Evolutionary conservation across 2,797 vertebrate species (phyloP), one percentile per base, ranked within the genome.

Genomic region (Peromyscus aztecus): DNA sequence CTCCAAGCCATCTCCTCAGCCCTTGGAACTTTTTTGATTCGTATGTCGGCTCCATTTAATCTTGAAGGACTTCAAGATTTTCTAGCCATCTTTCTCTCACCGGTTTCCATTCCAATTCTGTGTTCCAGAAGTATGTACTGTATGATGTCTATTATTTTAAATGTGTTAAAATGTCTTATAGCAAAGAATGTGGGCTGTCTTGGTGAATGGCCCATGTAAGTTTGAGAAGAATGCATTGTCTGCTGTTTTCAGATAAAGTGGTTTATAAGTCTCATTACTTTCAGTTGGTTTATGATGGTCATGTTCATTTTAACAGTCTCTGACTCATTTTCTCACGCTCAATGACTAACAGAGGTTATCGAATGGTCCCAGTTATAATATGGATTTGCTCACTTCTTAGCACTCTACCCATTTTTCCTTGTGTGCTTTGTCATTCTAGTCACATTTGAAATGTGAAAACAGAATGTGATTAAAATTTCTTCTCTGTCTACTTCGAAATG

Each of bases 361-460:
- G 13, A 59, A 81, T 37, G 75, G 49, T 37, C 52, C 12, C 43
- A 82, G n/a, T 49, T 52, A 16, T 52, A 90, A 65, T 90, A 40
- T n/a, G 21, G 12, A 67, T 78, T 73, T 89, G 67, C 34, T 63
- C 55, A 1, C 85, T 89, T 92, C 46, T 93, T 91, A 59, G 43
- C 31, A 40, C 31, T 71, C 52, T 78, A 2, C 49, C 31, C 86
- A 61, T 87, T 95, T 89, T 67, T 78, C 57, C 40, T 52, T 31
- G 52, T 65, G 11, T 81, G 40, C 77, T 93, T 86, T 89, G 40
- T 88, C 89, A 46, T 85, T 83, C 71, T 90, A 40, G 69, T 92
- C 63, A 88, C 43, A 89, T 86, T 78, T 95, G 52, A 96, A 95
- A 93, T 94, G 49, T 75, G 40, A 52, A 96, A 94, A 92, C 78